Conservation (phyloP, 2,113 vertebrate species). For the Dipodomys spectabilis region DNA sequence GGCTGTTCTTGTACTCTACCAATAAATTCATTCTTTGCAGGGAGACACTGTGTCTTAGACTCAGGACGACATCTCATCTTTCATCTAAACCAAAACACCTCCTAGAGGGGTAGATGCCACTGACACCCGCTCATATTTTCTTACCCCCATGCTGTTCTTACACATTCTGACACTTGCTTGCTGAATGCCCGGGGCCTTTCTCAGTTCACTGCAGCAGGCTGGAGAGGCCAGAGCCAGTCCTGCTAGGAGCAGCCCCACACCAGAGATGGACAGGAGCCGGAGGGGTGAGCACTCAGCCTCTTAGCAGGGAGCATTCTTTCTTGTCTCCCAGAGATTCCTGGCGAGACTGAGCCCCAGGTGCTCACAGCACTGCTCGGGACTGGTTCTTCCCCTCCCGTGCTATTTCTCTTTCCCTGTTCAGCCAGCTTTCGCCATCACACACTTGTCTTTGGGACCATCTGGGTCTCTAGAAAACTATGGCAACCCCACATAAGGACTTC, state of each 20-base stretch:
- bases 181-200: not conserved
- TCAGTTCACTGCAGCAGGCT: not conserved
- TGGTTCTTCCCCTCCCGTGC: not conserved
- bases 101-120: not conserved
- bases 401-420: not conserved
- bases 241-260: not conserved
- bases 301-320: accelerated
- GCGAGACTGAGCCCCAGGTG: too few species aligned
- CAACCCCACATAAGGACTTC: not conserved
- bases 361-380: not conserved
- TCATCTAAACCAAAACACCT: constrained; percentile 23
- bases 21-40: constrained; percentile 50
- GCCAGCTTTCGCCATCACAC: not conserved
- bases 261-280: not conserved
- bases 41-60: constrained; percentile 1
- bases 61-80: not conserved
- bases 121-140: not conserved
- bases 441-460: not conserved
- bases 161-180: not conserved
- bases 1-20: not conserved
- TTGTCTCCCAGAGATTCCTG: not conserved
- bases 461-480: not conserved
- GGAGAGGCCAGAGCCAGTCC: not conserved
- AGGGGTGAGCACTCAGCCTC: not conserved
- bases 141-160: not conserved